Base-by-base conservation (phyloP, 2,797 vertebrate species). In the Amniataba percoides region DNA sequence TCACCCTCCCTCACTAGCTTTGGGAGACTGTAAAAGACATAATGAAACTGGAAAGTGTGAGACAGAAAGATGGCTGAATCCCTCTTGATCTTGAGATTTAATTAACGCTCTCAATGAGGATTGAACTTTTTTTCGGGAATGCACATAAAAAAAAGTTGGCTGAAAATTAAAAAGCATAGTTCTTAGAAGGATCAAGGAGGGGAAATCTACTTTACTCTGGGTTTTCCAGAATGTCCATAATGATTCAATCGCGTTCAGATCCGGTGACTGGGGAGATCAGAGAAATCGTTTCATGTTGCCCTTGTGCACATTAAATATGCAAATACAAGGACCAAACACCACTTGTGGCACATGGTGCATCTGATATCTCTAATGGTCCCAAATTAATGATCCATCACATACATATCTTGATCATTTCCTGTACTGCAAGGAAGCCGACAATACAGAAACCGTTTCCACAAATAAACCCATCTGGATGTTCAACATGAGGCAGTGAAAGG, bases 1-100 rank as follows among this genome's bases (percentile, higher is more conserved):
- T 80, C 84, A 83, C 49, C 59, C 23, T 36, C 36, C 36, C 43
- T 74, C 40, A 68, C 68, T 59, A 52, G 78, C 74, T 78, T 71
- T 27, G 49, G 4, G 23, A 74, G 34, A 40, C 59, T 18, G 36
- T 40, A 53, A 77, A 56, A 73, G 14, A 71, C 49, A 25, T 23
- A 76, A 42, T 52, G 53, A 49, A 59, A 56, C 23, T 14, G 13
- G 48, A 70, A 70, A 21, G 62, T 52, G 48, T 65, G 61, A 77
- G 69, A 64, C 8, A 56, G 56, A 74, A 45, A 71, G 15, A 63
- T 23, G 39, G 40, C 12, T 59, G n/a, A 74, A 79, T 53, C 68
- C 4, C 7, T 63, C 39, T 66, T 79, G 42, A 84, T 68, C 77
- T 63, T 60, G 13, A 52, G 56, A 72, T 78, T 71, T 40, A 73